Percentiles rank a stretch among this genome's conserved stretches.
Conservation (phyloP, 1,140 invertebrate genomes). For the Phenacoccus solenopsis region DNA sequence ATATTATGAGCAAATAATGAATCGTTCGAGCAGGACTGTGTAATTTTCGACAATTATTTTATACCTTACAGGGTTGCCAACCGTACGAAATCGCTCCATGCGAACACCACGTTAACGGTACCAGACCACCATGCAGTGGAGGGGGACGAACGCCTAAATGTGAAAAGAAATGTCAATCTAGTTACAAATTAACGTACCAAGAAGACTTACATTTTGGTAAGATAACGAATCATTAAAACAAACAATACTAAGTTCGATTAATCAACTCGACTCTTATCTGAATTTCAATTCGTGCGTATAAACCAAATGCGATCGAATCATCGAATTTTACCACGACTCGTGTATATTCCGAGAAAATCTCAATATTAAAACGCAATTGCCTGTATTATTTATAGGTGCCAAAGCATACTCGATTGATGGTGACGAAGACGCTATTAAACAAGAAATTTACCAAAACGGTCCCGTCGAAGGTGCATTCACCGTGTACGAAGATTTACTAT, state of each 20-base stretch:
- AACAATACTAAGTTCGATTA: background rate
- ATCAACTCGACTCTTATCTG: background rate
- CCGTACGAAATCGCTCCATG: slow-evolving; percentile 76
- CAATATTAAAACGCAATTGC: background rate
- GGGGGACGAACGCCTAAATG: slow-evolving; percentile 65
- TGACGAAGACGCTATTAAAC: slow-evolving; percentile 57
- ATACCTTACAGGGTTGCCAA: slow-evolving; percentile 51
- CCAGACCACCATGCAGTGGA: slow-evolving; percentile 51
- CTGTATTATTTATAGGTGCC: slow-evolving; percentile 34
- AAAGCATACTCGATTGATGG: slow-evolving; percentile 55
- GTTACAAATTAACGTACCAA: slow-evolving; percentile 55
- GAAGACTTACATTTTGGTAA: slow-evolving; percentile 65
- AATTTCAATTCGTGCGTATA: too few species aligned
- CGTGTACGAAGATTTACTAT: slow-evolving; percentile 76
- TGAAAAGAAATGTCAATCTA: slow-evolving; percentile 48
- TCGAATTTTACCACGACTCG: background rate
- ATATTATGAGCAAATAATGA: too few species aligned
- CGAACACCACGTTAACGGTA: slow-evolving; percentile 78
- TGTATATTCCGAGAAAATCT: background rate
- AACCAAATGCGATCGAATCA: background rate
- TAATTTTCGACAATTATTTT: too few species aligned
- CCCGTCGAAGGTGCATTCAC: slow-evolving; percentile 84
- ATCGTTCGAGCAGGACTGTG: too few species aligned
- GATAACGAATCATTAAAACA: background rate
- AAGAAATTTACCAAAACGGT: slow-evolving; percentile 75